These are phyloP conservation scores for Nesogale talazaci DNA, from an alignment of 2,113 vertebrate genomes.

Conservation along the genomic window DNA sequence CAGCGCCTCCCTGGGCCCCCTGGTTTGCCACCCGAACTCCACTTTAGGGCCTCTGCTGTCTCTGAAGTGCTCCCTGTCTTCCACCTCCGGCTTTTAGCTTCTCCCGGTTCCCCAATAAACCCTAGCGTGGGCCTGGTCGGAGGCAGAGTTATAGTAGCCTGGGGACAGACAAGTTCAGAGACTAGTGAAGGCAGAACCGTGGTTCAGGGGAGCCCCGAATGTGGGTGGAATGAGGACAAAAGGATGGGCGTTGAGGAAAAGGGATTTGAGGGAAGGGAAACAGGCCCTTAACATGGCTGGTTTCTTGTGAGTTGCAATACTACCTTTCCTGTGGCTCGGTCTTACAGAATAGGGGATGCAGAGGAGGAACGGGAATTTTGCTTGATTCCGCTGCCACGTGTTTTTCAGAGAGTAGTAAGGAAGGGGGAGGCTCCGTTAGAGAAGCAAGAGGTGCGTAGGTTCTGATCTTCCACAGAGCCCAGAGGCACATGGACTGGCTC, in stretches of 20 bases:
- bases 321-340: constrained; percentile 11
- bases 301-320: constrained; percentile 26
- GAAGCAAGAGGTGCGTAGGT: neutral
- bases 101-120: neutral
- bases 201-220: neutral
- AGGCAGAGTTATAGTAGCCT: neutral
- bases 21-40: constrained; percentile 34
- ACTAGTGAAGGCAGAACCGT: neutral
- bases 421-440: neutral
- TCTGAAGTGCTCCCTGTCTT: constrained; percentile 37
- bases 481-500: neutral
- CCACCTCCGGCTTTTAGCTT: constrained; percentile 47
- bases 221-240: neutral
- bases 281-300: neutral
- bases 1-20: neutral
- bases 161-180: constrained; percentile 4
- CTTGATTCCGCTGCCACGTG: neutral
- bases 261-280: neutral
- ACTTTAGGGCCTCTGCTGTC: constrained; percentile 6
- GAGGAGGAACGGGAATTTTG: neutral
- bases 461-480: neutral
- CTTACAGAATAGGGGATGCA: neutral
- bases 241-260: neutral
- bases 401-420: constrained; percentile 38
- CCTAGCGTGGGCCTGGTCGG: constrained; percentile 12